Conservation (phyloP, 1,140 invertebrate genomes). For the Grapholita molesta region DNA sequence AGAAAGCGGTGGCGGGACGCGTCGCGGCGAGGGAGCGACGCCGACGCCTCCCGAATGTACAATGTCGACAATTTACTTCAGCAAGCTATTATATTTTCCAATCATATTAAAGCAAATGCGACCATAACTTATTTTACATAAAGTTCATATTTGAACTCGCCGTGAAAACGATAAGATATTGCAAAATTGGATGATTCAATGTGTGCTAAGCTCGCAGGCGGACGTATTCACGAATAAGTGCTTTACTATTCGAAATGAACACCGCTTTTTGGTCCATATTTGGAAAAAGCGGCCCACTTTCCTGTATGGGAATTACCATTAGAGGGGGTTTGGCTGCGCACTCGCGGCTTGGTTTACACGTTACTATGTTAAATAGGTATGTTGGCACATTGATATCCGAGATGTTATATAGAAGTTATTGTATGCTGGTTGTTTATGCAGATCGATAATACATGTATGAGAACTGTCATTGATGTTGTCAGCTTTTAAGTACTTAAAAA, state of each 20-base stretch:
- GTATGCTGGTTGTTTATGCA: not conserved
- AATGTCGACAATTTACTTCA: conserved; percentile 24
- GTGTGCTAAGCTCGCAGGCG: conserved; percentile 48
- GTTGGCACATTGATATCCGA: not conserved
- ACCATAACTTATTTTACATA: not conserved
- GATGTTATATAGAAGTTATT: not conserved
- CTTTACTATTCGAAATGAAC: conserved; percentile 56
- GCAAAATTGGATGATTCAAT: conserved; percentile 18
- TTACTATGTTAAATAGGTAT: conserved; percentile 31
- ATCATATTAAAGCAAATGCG: not conserved
- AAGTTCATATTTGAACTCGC: not conserved
- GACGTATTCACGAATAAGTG: conserved; percentile 58
- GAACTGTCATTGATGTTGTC: not conserved
- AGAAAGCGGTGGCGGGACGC: conserved; percentile 37
- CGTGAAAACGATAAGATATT: not conserved
- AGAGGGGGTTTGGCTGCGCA: conserved; percentile 24
- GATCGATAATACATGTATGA: not conserved
- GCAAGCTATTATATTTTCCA: not conserved
- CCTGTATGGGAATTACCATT: conserved; percentile 40
- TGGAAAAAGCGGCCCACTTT: conserved; percentile 40
- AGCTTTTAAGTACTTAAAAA: not conserved
- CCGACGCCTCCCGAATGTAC: conserved; percentile 60
- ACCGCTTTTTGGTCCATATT: conserved; percentile 54
- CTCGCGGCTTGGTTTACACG: conserved; percentile 18
- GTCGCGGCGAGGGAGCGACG: conserved; percentile 41